A percentile compares a stretch with the other conserved stretches of the same genome.
phyloP scores from a whole-genome alignment of 1,140 invertebrate genomes.

The Bemisia tabaci region DNA sequence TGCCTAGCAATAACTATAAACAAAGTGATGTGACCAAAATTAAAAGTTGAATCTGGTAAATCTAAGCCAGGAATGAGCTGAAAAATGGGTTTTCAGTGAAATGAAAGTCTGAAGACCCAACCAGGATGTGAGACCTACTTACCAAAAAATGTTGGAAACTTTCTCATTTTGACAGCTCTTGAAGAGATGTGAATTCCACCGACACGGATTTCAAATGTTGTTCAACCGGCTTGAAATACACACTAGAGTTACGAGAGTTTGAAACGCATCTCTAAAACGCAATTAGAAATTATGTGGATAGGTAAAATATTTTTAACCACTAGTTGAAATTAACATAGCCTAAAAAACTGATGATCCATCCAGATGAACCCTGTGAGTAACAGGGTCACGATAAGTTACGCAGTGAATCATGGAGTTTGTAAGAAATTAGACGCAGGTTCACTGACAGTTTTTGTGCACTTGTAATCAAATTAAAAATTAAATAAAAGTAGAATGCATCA shows the following conservation, averaged over 20 bases:
- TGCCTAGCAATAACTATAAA: too few species aligned
- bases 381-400: not conserved
- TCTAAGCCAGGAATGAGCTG: too few species aligned
- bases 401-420: too few species aligned
- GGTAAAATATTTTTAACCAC: not conserved
- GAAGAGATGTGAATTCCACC: not conserved
- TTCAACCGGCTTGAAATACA: not conserved
- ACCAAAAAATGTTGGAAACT: not conserved
- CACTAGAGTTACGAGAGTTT: too few species aligned
- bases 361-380: not conserved
- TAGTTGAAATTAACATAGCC: not conserved
- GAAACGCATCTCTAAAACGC: too few species aligned
- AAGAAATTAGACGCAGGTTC: too few species aligned
- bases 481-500: too few species aligned
- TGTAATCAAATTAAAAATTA: too few species aligned
- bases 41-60: too few species aligned
- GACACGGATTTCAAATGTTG: not conserved
- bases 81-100: too few species aligned
- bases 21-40: too few species aligned
- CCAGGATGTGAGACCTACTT: not conserved
- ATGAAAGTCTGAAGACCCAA: not conserved
- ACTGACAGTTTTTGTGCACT: too few species aligned
- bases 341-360: not conserved
- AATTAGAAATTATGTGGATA: not conserved
- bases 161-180: not conserved